phyloP scores from a whole-genome alignment of 2,113 vertebrate genomes.

The Struthio camelus region DNA sequence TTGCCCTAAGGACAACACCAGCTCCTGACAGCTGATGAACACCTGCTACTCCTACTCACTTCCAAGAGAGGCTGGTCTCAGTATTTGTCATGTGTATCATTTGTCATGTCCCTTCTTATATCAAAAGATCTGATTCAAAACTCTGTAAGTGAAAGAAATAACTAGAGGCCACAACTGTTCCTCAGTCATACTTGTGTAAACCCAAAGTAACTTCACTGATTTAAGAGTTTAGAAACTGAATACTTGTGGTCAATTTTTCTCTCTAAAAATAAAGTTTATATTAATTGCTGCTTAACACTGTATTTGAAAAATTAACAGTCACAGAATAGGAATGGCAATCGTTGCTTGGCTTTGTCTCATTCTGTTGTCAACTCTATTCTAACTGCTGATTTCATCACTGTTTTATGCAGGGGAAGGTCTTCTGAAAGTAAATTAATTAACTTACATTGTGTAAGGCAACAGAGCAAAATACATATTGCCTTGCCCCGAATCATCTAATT shows the following conservation, averaged over 20 bases:
- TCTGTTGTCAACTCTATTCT: not conserved
- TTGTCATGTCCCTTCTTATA: not conserved
- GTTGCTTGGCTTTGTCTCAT: not conserved
- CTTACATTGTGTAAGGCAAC: not conserved
- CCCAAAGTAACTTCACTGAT: not conserved
- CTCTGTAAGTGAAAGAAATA: conserved; percentile 18
- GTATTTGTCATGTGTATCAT: not conserved
- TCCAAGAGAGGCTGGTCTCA: not conserved
- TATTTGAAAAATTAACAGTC: not conserved
- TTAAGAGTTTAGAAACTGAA: not conserved
- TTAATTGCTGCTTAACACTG: not conserved
- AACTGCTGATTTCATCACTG: not conserved
- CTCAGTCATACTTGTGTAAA: not conserved
- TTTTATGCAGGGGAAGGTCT: not conserved
- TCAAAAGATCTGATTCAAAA: not conserved
- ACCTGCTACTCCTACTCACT: not conserved
- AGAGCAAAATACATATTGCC: too few relatives aligned
- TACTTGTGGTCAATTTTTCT: not conserved
- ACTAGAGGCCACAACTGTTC: not conserved
- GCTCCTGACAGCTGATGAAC: conserved; percentile 15
- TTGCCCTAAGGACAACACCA: not conserved
- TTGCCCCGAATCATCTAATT: not conserved
- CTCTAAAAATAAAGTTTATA: not conserved
- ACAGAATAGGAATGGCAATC: not conserved
- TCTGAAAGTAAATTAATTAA: not conserved